These are phyloP conservation scores for Drosophila athabasca DNA, from an alignment of 1,140 invertebrate genomes.

Conservation along the genomic window DNA sequence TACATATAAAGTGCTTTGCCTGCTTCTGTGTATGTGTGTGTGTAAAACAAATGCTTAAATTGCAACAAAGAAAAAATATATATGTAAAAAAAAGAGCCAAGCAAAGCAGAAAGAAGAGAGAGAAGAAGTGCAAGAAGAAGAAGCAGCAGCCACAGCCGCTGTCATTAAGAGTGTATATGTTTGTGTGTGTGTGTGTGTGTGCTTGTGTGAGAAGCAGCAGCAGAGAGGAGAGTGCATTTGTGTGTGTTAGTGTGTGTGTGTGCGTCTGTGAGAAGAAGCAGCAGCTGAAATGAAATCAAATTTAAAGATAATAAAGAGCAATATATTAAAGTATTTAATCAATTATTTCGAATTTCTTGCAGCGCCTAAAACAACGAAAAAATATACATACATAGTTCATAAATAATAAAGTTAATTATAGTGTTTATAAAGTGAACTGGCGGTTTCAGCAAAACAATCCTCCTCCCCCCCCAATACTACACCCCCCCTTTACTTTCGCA, in stretches of 20 bases:
- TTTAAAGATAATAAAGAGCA: constrained; percentile 18
- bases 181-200: constrained; percentile 18
- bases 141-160: constrained; percentile 29
- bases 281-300: constrained; percentile 55
- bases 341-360: constrained; percentile 48
- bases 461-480: background rate
- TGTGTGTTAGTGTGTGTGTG: constrained; percentile 32
- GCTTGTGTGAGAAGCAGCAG: constrained; percentile 16
- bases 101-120: constrained; percentile 29
- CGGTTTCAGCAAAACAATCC: constrained; percentile 26
- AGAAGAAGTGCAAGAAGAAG: constrained; percentile 40
- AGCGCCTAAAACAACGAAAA: constrained; percentile 47
- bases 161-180: constrained; percentile 17
- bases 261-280: constrained; percentile 42
- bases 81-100: constrained; percentile 42
- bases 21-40: constrained; percentile 38
- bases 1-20: constrained; percentile 58
- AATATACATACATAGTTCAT: constrained; percentile 26
- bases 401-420: constrained; percentile 42
- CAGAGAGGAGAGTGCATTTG: constrained; percentile 2
- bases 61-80: constrained; percentile 75
- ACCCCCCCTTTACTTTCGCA: constrained; percentile 8
- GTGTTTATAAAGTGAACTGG: constrained; percentile 46
- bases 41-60: constrained; percentile 63
- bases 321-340: constrained; percentile 30